Percentiles rank a stretch among this genome's conserved stretches.
Evolutionary conservation across 2,113 vertebrate species (phyloP).

Genomic region (Chaetodon auriga): DNA sequence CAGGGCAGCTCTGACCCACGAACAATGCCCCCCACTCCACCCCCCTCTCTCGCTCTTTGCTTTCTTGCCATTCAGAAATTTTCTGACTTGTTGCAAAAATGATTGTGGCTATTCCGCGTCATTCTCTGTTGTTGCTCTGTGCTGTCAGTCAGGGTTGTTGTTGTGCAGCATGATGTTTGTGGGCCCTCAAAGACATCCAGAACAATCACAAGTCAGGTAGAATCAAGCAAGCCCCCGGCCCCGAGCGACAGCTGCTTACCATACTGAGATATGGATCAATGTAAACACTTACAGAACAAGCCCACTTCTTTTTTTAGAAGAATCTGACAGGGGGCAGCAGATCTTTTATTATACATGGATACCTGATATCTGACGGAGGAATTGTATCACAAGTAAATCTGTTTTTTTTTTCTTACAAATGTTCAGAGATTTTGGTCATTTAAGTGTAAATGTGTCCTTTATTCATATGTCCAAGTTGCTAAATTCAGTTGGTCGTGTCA

Average conservation of each 20-base stretch:
- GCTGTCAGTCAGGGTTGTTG: slow-evolving; percentile 67
- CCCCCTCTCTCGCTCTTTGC: slow-evolving; percentile 68
- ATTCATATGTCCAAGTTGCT: neutral
- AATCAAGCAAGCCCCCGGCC: slow-evolving; percentile 42
- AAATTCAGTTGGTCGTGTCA: neutral
- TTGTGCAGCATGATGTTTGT: slow-evolving; percentile 74
- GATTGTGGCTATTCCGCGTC: slow-evolving; percentile 79
- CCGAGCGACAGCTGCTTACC: slow-evolving; percentile 33
- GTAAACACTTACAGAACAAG: slow-evolving; percentile 1
- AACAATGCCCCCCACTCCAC: slow-evolving; percentile 60
- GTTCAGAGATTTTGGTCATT: no score
- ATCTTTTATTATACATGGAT: neutral
- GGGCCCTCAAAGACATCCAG: slow-evolving; percentile 84
- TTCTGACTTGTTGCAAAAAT: slow-evolving; percentile 83
- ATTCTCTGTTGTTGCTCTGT: slow-evolving; percentile 84
- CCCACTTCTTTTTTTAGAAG: neutral
- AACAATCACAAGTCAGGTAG: slow-evolving; percentile 80
- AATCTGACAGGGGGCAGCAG: neutral
- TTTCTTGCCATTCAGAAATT: slow-evolving; percentile 82
- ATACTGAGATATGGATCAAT: slow-evolving; percentile 13
- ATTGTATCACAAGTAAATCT: no score
- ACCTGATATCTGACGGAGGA: no score
- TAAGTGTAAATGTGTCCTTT: neutral
- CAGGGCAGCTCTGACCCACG: slow-evolving; percentile 57
- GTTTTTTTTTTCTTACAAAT: no score